Evolutionary conservation across 2,797 vertebrate genomes (phyloP), one percentile per base, ranked within the genome.

Genomic region (Acanthopagrus latus): DNA sequence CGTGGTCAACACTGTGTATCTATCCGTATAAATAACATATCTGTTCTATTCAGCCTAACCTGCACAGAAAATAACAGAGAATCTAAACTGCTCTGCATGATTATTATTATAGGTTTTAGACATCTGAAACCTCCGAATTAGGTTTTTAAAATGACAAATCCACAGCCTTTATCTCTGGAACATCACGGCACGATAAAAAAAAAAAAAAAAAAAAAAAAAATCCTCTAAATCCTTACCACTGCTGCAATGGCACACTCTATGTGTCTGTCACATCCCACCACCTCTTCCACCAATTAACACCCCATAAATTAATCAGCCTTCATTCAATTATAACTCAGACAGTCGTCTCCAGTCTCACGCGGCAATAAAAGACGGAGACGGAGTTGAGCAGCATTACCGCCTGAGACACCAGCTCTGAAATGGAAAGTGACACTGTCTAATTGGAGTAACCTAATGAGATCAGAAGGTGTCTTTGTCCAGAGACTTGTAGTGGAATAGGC

Each of bases 391-490:
- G 71, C 89, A 88, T 87, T 75, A 82, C 60, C 74, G 68, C 48
- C 71, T 87, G 78, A 87, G 73, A 86, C 71, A 79, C 70, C 69
- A 84, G 84, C 88, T 85, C 85, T 83, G 76, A 85, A 92, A 94
- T 91, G 74, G 78, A 91, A 94, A 92, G 89, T 89, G 92, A 91
- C 92, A 86, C 82, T 81, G 83, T 93, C 89, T 93, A 92, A 93
- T 94, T 92, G 91, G 76, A 83, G 56, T 71, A 79, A 81, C 78
- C 81, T 92, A 93, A 93, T 91, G 91, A 93, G 88, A 91, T 87
- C 84, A 87, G 69, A 81, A 80, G 71, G 81, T 89, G 87, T 87
- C 82, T 86, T 78, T 88, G 81, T 88, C 82, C 67, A 58, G 54
- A 71, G 83, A 89, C 70, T 66, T 78, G 83, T 64, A 64, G 23